Evolutionary conservation across 2,113 vertebrate genomes (phyloP).

Genomic region (Gallinago undulata): DNA sequence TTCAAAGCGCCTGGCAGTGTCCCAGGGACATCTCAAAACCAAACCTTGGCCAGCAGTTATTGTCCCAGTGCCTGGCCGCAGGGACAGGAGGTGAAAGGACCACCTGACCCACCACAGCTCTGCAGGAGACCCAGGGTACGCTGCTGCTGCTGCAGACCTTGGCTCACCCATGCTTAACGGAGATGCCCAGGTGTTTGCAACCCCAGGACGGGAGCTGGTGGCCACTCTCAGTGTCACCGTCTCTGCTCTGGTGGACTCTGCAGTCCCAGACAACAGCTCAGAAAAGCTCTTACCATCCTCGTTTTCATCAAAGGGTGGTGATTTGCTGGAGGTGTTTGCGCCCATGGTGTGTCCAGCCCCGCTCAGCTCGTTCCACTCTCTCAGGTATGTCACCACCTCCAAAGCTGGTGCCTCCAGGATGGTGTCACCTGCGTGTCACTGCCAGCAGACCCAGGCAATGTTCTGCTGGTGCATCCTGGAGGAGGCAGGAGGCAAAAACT

Average conservation of each 20-base stretch:
- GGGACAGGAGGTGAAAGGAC: not conserved
- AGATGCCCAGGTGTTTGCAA: rapidly evolving
- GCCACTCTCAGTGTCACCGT: rapidly evolving
- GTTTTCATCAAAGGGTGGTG: constrained; percentile 72
- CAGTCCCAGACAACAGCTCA: not conserved
- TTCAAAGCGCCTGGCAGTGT: rapidly evolving
- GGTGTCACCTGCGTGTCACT: not conserved
- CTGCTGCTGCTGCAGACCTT: not conserved
- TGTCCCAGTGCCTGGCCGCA: not conserved
- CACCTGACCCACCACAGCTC: not conserved
- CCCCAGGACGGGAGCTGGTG: rapidly evolving
- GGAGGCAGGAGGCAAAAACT: not conserved
- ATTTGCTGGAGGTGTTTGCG: constrained; percentile 89
- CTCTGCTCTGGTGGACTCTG: not conserved
- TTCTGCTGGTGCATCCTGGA: not conserved
- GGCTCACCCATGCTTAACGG: not conserved
- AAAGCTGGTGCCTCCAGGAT: not conserved
- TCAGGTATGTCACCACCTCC: not conserved
- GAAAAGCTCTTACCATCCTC: constrained; percentile 84
- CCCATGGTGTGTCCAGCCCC: constrained; percentile 79
- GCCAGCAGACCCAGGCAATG: not conserved
- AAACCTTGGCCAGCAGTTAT: not conserved
- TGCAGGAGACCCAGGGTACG: not conserved
- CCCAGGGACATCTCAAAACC: not conserved
- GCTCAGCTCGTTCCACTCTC: not conserved